Evolutionary conservation across 2,113 vertebrate species (phyloP).

Genomic region (Triplophysa tibetana): DNA sequence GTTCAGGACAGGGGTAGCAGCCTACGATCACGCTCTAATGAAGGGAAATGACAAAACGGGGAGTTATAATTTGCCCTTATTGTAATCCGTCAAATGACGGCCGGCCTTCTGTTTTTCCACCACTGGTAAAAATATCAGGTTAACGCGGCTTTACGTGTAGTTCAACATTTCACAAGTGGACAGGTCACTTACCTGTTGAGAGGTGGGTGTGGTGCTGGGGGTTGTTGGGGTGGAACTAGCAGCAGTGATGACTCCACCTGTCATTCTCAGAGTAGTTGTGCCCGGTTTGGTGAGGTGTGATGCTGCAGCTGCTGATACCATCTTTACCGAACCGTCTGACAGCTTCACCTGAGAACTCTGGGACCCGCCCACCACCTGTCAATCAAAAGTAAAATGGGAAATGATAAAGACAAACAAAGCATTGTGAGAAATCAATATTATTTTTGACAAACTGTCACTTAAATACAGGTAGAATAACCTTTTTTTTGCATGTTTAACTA

Average conservation of each 20-base stretch:
- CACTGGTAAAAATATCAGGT: no score
- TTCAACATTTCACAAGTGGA: not conserved
- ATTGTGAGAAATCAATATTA: not conserved
- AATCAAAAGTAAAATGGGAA: constrained; percentile 39
- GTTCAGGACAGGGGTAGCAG: no score
- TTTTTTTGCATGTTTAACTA: no score
- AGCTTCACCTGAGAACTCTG: constrained; percentile 89
- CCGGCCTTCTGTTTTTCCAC: no score
- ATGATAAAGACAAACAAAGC: not conserved
- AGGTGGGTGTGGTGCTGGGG: constrained; percentile 66
- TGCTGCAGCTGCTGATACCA: constrained; percentile 74
- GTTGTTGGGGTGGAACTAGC: constrained; percentile 77
- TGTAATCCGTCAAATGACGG: no score
- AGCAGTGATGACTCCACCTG: constrained; percentile 90
- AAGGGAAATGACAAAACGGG: no score
- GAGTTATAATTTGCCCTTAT: no score
- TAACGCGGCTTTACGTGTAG: not conserved
- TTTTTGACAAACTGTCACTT: no score
- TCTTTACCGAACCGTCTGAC: constrained; percentile 87
- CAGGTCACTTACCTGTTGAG: constrained; percentile 66
- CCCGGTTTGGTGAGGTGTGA: constrained; percentile 88
- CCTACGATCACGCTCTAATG: no score
- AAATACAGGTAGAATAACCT: no score
- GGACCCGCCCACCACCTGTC: constrained; percentile 80
- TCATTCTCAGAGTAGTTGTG: constrained; percentile 89